A percentile compares a stretch with the other conserved stretches of the same genome.
phyloP scores from a whole-genome alignment of 2,113 vertebrate species.

The Tachycineta bicolor region DNA sequence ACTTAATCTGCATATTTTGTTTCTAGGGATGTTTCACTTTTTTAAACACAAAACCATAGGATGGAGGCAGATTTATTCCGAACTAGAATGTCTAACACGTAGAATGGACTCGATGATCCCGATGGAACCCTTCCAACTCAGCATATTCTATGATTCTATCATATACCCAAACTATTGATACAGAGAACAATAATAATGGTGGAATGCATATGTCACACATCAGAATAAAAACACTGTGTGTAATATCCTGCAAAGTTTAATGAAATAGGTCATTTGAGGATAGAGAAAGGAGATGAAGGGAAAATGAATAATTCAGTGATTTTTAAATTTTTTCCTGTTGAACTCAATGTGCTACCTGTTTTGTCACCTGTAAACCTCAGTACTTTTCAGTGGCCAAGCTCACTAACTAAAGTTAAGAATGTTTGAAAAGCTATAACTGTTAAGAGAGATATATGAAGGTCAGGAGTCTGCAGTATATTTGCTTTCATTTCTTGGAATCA shows the following conservation, averaged over 20 bases:
- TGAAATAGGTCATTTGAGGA: neutral
- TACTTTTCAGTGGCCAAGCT: neutral
- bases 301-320: neutral
- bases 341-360: neutral
- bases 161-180: neutral
- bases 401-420: neutral
- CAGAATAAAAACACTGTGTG: neutral
- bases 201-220: neutral
- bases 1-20: neutral
- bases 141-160: neutral
- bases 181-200: neutral
- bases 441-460: fast-evolving
- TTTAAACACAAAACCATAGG: neutral
- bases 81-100: neutral
- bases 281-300: neutral
- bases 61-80: neutral
- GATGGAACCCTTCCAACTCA: neutral
- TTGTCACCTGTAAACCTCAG: neutral
- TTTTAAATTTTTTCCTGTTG: neutral
- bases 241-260: neutral
- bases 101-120: neutral
- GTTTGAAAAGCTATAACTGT: neutral
- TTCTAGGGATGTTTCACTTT: neutral
- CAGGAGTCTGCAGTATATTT: neutral
- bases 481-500: neutral